Evolutionary conservation across 2,797 vertebrate species (phyloP).

Genomic region (Dryobates pubescens): DNA sequence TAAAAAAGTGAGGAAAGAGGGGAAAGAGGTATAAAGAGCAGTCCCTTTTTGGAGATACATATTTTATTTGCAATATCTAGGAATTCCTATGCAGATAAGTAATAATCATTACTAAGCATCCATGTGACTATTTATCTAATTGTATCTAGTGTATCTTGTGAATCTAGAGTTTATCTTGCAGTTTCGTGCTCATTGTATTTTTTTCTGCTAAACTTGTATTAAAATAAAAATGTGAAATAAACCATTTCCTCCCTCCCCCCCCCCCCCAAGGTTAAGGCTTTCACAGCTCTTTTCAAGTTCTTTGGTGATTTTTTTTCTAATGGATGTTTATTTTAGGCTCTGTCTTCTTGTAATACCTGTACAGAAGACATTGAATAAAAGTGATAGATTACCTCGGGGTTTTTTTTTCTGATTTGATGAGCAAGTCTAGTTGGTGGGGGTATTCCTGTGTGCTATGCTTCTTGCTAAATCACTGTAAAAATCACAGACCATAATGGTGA

Average conservation of each 20-base stretch:
- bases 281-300: neutral
- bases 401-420: neutral
- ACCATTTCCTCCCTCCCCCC: neutral
- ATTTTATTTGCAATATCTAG: constrained; percentile 46
- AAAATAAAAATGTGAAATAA: neutral
- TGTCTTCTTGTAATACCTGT: neutral
- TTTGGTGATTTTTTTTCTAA: neutral
- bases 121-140: neutral
- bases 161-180: neutral
- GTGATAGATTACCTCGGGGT: rapidly evolving
- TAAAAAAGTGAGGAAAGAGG: constrained; percentile 20
- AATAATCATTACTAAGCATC: neutral
- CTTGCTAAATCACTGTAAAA: neutral
- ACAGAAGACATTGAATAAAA: neutral
- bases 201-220: neutral
- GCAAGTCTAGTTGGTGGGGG: neutral
- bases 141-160: neutral
- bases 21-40: constrained; percentile 38
- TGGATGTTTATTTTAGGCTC: neutral
- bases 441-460: neutral
- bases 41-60: constrained; percentile 49
- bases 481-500: rapidly evolving
- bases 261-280: neutral
- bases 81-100: neutral
- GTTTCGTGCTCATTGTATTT: neutral